Evolutionary conservation across 2,797 vertebrate genomes (phyloP).

Genomic region (Heteromormyrus szaboi): DNA sequence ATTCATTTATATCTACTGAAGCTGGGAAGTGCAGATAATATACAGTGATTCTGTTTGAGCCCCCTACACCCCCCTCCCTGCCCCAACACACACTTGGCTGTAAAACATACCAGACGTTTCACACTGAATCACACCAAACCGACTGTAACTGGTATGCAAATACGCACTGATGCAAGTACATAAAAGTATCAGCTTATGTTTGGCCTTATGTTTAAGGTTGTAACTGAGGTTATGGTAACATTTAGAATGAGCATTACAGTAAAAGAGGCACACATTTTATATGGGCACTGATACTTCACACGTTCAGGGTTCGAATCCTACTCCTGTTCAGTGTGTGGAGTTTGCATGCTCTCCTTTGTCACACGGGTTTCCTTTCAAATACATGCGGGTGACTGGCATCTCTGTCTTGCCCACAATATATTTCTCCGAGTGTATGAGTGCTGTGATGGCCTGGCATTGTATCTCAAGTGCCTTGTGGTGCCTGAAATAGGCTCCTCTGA

Average conservation of each 20-base stretch:
- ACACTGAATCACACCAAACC: conserved; percentile 10
- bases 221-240: not conserved
- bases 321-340: not conserved
- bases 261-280: not conserved
- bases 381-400: not conserved
- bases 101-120: conserved; percentile 13
- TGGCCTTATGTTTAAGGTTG: conserved; percentile 3
- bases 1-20: conserved; percentile 25
- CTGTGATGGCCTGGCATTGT: not conserved
- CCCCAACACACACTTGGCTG: not conserved
- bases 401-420: not conserved
- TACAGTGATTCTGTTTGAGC: not conserved
- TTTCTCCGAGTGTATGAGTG: not conserved
- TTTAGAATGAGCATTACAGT: not conserved
- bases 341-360: not conserved
- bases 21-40: conserved; percentile 18
- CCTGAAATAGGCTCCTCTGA: not conserved
- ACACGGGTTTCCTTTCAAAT: not conserved
- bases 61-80: not conserved
- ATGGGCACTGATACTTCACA: not conserved
- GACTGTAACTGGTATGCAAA: conserved; percentile 7
- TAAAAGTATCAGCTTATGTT: conserved; percentile 5
- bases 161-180: not conserved
- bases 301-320: not conserved
- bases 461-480: not conserved